Evolutionary conservation across 2,888 invertebrate species (phyloP).

Genomic region (Pseudeuparius sepicola): DNA sequence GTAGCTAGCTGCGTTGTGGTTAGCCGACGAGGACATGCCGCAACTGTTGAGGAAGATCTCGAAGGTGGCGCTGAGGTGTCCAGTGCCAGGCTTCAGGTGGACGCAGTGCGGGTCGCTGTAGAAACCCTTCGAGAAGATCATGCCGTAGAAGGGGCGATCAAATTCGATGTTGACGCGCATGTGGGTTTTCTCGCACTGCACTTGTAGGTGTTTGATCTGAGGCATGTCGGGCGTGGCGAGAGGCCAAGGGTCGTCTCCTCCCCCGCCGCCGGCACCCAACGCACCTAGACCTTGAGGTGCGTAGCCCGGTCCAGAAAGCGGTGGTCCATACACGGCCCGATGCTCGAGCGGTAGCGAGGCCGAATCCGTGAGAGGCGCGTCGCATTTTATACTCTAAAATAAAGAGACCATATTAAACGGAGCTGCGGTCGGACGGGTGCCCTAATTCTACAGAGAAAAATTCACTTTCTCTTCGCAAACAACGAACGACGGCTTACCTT

Average conservation of each 20-base stretch:
- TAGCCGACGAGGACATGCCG: constrained; percentile 89
- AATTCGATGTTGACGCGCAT: constrained; percentile 94
- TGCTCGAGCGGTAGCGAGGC: constrained; percentile 74
- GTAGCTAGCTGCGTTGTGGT: constrained; percentile 71
- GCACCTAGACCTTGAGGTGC: constrained; percentile 37
- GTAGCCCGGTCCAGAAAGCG: constrained; percentile 41
- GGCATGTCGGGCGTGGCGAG: constrained; percentile 82
- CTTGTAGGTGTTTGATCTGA: constrained; percentile 86
- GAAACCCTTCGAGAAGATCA: constrained; percentile 92
- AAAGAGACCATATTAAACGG: constrained; percentile 20
- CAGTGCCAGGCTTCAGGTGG: constrained; percentile 83
- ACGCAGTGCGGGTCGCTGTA: constrained; percentile 88
- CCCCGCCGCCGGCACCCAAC: constrained; percentile 36
- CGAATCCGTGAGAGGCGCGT: constrained; percentile 68
- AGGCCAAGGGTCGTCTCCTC: constrained; percentile 79
- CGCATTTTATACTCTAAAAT: constrained; percentile 63
- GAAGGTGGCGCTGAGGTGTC: constrained; percentile 83
- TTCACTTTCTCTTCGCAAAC: no score
- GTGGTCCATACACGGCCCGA: constrained; percentile 65
- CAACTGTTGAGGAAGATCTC: constrained; percentile 90
- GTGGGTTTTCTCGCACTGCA: constrained; percentile 91
- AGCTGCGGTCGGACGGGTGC: no score
- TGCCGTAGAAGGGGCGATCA: constrained; percentile 89
- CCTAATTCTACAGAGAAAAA: no score
- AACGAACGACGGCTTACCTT: no score